These are phyloP conservation scores for Helobdella robusta DNA, from an alignment of 2,888 invertebrate genomes.

Conservation along the genomic window DNA sequence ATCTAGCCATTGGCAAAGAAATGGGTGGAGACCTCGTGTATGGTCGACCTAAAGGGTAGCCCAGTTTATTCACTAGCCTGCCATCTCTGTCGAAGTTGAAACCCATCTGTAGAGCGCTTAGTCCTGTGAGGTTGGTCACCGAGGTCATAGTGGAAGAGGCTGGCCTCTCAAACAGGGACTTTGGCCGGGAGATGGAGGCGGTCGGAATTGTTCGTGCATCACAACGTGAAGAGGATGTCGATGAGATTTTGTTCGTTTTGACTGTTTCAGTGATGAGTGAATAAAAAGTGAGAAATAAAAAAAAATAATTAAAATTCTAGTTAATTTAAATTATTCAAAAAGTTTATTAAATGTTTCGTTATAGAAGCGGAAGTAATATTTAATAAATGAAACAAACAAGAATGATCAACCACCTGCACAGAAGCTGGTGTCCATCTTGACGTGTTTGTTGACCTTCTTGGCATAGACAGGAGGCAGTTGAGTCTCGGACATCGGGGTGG, in stretches of 20 bases:
- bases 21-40: slow-evolving; percentile 15
- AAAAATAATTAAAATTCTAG: no score
- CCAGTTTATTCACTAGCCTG: slow-evolving; percentile 59
- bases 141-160: slow-evolving; percentile 57
- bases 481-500: slow-evolving; percentile 63
- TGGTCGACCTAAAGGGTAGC: slow-evolving; percentile 33
- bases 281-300: no score
- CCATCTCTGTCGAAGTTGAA: slow-evolving; percentile 59
- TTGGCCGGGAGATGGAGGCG: slow-evolving; percentile 54
- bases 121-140: background rate
- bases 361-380: no score
- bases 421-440: slow-evolving; percentile 63
- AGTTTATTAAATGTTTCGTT: no score
- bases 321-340: no score
- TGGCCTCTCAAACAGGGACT: slow-evolving; percentile 71
- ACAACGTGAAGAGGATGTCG: no score
- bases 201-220: background rate
- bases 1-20: background rate
- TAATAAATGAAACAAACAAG: no score
- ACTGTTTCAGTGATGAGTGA: no score
- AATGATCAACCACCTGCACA: no score
- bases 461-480: slow-evolving; percentile 70
- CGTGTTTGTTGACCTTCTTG: slow-evolving; percentile 65
- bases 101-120: background rate
- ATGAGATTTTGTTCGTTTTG: no score